Conservation (phyloP, 2,113 vertebrate species). For the Gavialis gangeticus region DNA sequence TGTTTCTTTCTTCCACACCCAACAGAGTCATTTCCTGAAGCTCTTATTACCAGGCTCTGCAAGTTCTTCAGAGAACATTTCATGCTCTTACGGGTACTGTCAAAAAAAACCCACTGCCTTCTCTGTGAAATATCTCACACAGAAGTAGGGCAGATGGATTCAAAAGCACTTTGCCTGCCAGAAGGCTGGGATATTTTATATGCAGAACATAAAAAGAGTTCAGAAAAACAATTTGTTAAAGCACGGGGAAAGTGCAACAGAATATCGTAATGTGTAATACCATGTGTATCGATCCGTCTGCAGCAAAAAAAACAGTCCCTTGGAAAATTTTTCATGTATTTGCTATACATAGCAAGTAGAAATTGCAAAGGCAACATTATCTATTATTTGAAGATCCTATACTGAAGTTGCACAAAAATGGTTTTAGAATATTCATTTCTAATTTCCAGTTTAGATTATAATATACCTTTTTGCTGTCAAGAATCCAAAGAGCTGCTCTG, state of each 20-base stretch:
- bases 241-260: background rate
- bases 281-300: background rate
- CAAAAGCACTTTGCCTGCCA: constrained; percentile 12
- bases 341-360: background rate
- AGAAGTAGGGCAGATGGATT: background rate
- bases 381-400: background rate
- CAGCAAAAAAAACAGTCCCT: background rate
- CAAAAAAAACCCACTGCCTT: constrained; percentile 41
- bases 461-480: constrained; percentile 26
- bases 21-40: constrained; percentile 78
- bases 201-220: background rate
- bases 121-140: background rate
- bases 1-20: constrained; percentile 71
- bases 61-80: constrained; percentile 65
- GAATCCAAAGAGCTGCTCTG: background rate
- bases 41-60: constrained; percentile 46
- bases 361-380: background rate
- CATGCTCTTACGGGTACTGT: constrained; percentile 50
- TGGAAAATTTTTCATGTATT: background rate
- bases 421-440: background rate
- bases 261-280: rapidly evolving
- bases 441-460: constrained; percentile 3
- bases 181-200: constrained; percentile 18
- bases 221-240: background rate
- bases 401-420: background rate